Base-by-base conservation (phyloP, 2,797 vertebrate species). In the Myiotriccus ornatus region DNA sequence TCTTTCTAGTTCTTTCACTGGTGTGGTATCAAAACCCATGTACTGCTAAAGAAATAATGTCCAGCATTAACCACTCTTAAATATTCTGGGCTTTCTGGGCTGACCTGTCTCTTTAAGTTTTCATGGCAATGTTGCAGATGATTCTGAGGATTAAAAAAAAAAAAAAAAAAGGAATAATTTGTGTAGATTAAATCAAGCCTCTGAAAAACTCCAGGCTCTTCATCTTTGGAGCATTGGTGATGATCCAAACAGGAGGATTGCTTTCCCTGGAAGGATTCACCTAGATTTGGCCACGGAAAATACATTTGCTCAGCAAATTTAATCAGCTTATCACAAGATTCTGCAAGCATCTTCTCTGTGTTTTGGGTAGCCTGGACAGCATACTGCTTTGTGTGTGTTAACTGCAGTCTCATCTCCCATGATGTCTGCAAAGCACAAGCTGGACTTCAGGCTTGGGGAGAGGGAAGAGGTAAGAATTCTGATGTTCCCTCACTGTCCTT, bases 161-260 rank as follows among this genome's bases (percentile, higher is more conserved):
- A 55, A 46, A 22, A 11, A 12, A 25, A 50, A 27, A 25, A 27
- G 7, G 37, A 25, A 60, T 81, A 64, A 84, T 88, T 85, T 78
- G 53, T 91, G 62, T 78, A 95, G 89, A 93, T 96, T 92, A 91
- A 91, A 94, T 94, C 64, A 91, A 52, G 47, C 34, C 53, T 89
- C n/a, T 96, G 95, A 95, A 95, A 73, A 93, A 90, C 70, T 94
- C 88, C 94, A 95, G 94, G 52, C 85, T 88, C 67, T 77, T 91
- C 53, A 53, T 94, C 76, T 91, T 74, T 14, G 39, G 80, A 86
- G 73, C 28, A 5, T 21, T 94, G 94, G 77, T 93, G 63, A 55
- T 79, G 80, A 84, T 95, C 95, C 90, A 95, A 60, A 79, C 55
- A 77, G 75, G 75, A 94, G 59, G 90, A 84, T 65, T 93, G 90